These are phyloP conservation scores for Bovichtus diacanthus DNA, from an alignment of 2,797 vertebrate genomes.

Conservation along the genomic window DNA sequence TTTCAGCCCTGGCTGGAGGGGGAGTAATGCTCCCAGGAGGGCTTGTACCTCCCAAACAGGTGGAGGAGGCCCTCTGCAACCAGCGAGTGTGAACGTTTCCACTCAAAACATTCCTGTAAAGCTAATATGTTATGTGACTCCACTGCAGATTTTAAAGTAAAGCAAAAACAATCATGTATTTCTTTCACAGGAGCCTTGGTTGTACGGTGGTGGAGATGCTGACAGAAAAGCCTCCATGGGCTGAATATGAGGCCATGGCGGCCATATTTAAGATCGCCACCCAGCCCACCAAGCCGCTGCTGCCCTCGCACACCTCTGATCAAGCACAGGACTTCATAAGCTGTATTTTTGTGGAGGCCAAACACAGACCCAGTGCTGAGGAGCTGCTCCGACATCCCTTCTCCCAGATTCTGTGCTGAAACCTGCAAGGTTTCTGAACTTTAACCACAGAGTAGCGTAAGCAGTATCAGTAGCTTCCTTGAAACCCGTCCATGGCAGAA, in stretches of 20 bases:
- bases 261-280: conserved; percentile 99
- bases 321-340: conserved; percentile 94
- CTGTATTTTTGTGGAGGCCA: conserved; percentile 96
- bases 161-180: not conserved
- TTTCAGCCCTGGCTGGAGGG: conserved; percentile 38
- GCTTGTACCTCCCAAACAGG: conserved; percentile 33
- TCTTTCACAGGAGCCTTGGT: conserved; percentile 91
- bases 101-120: conserved; percentile 69
- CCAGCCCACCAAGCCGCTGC: conserved; percentile 95
- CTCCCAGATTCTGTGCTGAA: conserved; percentile 95
- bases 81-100: conserved; percentile 47
- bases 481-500: not conserved
- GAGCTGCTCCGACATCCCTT: conserved; percentile 96
- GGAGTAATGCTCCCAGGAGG: conserved; percentile 26
- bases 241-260: conserved; percentile 98
- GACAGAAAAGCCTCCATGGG: conserved; percentile 98
- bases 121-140: conserved; percentile 7
- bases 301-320: conserved; percentile 92
- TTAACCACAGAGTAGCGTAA: conserved; percentile 13
- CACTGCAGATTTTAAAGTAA: not conserved
- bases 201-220: conserved; percentile 99
- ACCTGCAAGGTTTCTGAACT: conserved; percentile 31
- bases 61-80: conserved; percentile 48
- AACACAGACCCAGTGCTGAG: conserved; percentile 95
- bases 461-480: conserved; percentile 43